Conservation (phyloP, 2,113 vertebrate genomes). For the Dissostichus mawsoni region DNA sequence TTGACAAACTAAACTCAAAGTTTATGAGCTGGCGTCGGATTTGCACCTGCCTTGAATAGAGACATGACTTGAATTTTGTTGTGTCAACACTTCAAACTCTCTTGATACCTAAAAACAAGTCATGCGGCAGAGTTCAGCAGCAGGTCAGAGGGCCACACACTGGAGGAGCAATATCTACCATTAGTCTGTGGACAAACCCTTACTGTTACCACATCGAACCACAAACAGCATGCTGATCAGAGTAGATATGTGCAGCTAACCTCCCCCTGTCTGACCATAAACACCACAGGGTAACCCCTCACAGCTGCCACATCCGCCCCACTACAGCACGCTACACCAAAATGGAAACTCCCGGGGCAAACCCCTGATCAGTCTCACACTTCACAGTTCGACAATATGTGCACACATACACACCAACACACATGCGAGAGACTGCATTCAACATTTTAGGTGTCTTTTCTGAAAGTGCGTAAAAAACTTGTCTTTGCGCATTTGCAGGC, state of each 20-base stretch:
- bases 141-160: not conserved
- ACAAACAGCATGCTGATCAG: slow-evolving; percentile 49
- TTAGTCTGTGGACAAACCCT: slow-evolving; percentile 15
- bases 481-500: slow-evolving; percentile 33
- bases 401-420: not conserved
- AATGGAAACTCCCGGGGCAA: slow-evolving; percentile 78
- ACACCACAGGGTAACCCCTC: slow-evolving; percentile 64
- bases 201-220: slow-evolving; percentile 56
- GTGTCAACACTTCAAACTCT: not conserved
- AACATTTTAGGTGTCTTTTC: slow-evolving; percentile 15
- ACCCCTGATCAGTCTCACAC: slow-evolving; percentile 60
- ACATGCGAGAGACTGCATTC: not conserved
- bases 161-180: not conserved
- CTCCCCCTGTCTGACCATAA: slow-evolving; percentile 53
- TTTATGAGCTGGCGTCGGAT: no score
- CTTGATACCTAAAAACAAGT: not conserved
- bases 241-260: slow-evolving; percentile 28
- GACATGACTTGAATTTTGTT: not conserved
- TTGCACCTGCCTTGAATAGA: not conserved
- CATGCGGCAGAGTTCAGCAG: slow-evolving; percentile 24
- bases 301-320: slow-evolving; percentile 67
- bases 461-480: slow-evolving; percentile 40
- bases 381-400: slow-evolving; percentile 18
- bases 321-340: slow-evolving; percentile 49
- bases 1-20: not conserved